phyloP scores from a whole-genome alignment of 2,888 invertebrate species.

The Drosophila kanekoi region DNA sequence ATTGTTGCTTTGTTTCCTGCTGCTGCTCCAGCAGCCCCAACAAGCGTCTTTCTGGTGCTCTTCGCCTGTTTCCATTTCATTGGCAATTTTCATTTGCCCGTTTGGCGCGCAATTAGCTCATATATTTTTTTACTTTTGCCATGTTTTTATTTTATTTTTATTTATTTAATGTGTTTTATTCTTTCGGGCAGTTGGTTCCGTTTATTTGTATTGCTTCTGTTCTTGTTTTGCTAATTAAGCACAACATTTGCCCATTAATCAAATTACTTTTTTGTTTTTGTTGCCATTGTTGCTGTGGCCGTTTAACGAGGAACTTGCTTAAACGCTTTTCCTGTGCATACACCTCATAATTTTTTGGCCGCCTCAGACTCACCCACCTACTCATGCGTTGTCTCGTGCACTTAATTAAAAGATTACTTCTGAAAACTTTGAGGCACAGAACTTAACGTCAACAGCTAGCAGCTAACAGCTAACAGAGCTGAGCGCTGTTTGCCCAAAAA shows the following conservation, averaged over 20 bases:
- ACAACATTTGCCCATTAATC: constrained; percentile 79
- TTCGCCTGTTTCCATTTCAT: constrained; percentile 41
- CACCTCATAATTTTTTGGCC: constrained; percentile 47
- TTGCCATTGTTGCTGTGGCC: constrained; percentile 24
- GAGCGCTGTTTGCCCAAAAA: constrained; percentile 68
- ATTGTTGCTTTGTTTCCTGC: constrained; percentile 8
- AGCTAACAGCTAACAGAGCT: constrained; percentile 37
- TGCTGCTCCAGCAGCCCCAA: not conserved
- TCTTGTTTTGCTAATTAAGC: constrained; percentile 73
- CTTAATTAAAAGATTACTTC: constrained; percentile 80
- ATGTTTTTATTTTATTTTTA: constrained; percentile 38
- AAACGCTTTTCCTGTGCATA: constrained; percentile 35
- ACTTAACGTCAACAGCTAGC: constrained; percentile 73
- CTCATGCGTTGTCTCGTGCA: constrained; percentile 29
- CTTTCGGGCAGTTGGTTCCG: constrained; percentile 13
- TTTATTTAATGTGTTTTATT: constrained; percentile 45
- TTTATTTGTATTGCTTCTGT: constrained; percentile 48
- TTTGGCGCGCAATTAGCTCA: constrained; percentile 67
- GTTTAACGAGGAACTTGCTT: constrained; percentile 28
- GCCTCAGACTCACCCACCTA: not conserved
- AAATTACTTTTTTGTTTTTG: constrained; percentile 72
- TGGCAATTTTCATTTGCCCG: constrained; percentile 53
- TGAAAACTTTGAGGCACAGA: constrained; percentile 65
- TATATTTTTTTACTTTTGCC: constrained; percentile 19
- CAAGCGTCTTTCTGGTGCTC: not conserved